These are phyloP conservation scores for Craterocephalus amniculus DNA, from an alignment of 2,797 vertebrate species.

Conservation along the genomic window DNA sequence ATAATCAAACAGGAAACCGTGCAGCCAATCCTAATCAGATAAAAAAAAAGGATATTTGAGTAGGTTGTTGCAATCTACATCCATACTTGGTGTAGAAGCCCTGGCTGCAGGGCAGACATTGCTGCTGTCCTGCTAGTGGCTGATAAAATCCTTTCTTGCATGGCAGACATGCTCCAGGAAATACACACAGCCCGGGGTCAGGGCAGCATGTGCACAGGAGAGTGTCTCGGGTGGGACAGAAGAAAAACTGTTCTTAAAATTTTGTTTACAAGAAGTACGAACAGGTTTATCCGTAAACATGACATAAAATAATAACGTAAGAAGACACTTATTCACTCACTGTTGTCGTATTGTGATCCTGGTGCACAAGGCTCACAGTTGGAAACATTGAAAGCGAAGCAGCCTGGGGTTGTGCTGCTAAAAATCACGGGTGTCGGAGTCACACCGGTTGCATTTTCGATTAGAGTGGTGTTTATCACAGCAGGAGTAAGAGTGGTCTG, in stretches of 20 bases:
- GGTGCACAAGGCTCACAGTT: conserved; percentile 83
- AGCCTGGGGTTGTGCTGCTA: conserved; percentile 79
- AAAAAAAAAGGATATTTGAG: not conserved
- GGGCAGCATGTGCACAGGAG: conserved; percentile 84
- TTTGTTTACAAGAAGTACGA: not conserved
- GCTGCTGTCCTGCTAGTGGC: conserved; percentile 78
- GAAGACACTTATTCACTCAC: conserved; percentile 67
- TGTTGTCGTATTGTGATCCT: conserved; percentile 81
- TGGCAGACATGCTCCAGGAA: conserved; percentile 77
- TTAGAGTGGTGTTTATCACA: conserved; percentile 68
- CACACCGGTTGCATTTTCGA: conserved; percentile 58
- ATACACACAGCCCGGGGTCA: conserved; percentile 76
- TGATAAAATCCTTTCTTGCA: conserved; percentile 86
- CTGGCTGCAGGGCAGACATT: conserved; percentile 83
- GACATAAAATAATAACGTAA: not conserved
- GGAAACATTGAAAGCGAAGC: conserved; percentile 82
- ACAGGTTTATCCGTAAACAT: not conserved
- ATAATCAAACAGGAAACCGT: not conserved
- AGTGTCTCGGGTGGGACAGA: conserved; percentile 69
- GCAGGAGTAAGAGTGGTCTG: conserved; percentile 81
- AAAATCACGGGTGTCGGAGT: conserved; percentile 69
- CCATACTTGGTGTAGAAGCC: conserved; percentile 87
- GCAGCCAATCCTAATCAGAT: too few species aligned
- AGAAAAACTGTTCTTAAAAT: not conserved
- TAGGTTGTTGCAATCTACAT: not conserved